A percentile compares a stretch with the other conserved stretches of the same genome.
Evolutionary conservation across 1,140 invertebrate species (phyloP).

Genomic region (Eueides isabella): DNA sequence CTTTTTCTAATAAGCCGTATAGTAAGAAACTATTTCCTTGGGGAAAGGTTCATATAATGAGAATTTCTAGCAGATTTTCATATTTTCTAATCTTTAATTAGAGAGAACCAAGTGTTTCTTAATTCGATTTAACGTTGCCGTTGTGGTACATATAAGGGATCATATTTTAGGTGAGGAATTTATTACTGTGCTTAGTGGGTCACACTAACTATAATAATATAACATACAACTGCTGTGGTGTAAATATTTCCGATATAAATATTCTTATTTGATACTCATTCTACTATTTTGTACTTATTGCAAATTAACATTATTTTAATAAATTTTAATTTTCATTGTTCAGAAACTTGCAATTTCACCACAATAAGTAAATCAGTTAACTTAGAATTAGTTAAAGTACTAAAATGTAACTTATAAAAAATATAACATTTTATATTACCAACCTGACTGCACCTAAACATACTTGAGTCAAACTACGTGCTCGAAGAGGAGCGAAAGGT

Average conservation of each 20-base stretch:
- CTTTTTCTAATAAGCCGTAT: neutral
- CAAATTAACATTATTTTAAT: no score
- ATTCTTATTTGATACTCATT: no score
- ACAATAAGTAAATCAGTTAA: neutral
- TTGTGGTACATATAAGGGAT: no score
- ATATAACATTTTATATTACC: neutral
- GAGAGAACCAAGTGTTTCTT: neutral
- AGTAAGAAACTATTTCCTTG: neutral
- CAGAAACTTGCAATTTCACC: neutral
- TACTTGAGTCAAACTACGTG: slow-evolving; percentile 2
- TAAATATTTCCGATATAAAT: no score
- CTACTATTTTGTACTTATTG: no score
- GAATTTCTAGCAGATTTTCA: neutral
- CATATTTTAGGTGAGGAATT: no score
- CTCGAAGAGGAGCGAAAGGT: slow-evolving; percentile 16
- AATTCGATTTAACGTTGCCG: neutral
- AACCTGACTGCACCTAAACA: neutral
- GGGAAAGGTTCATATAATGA: neutral
- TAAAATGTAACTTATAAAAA: neutral
- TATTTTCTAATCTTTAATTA: neutral
- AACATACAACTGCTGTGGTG: no score
- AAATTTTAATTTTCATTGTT: no score
- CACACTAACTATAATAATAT: no score
- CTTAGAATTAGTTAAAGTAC: neutral
- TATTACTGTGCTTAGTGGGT: no score